Percentiles rank a stretch among this genome's conserved stretches.
phyloP scores from a whole-genome alignment of 1,140 invertebrate genomes.

The Scaptomyza montana region DNA sequence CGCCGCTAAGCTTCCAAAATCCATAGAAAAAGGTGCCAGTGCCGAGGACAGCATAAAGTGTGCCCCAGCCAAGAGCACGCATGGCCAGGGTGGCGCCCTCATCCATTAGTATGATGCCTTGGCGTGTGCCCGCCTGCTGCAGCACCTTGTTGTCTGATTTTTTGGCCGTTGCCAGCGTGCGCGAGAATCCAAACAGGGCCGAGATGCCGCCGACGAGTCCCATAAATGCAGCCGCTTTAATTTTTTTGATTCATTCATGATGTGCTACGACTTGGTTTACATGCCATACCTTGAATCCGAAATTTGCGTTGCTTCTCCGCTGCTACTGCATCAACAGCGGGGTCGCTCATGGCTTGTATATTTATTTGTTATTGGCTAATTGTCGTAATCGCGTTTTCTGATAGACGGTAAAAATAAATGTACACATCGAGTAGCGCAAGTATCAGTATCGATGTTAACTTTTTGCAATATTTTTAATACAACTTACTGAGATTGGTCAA shows the following conservation, averaged over 20 bases:
- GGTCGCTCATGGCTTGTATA: constrained; percentile 50
- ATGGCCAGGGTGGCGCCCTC: constrained; percentile 91
- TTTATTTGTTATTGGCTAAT: constrained; percentile 16
- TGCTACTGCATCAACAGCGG: constrained; percentile 51
- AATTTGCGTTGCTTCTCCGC: constrained; percentile 69
- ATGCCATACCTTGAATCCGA: constrained; percentile 63
- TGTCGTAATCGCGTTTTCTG: constrained; percentile 49
- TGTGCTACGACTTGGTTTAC: constrained; percentile 33
- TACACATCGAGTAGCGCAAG: too few species aligned
- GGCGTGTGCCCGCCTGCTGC: constrained; percentile 92
- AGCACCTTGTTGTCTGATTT: constrained; percentile 91
- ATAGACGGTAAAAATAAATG: neutral
- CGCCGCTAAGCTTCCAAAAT: constrained; percentile 95
- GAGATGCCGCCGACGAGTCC: constrained; percentile 91
- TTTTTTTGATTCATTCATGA: neutral
- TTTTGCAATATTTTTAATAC: neutral
- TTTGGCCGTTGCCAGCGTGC: constrained; percentile 90
- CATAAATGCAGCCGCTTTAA: constrained; percentile 90
- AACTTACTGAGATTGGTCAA: neutral
- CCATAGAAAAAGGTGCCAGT: constrained; percentile 92
- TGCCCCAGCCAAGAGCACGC: constrained; percentile 93
- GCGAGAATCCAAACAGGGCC: constrained; percentile 91
- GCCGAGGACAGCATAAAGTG: constrained; percentile 92
- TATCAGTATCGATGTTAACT: constrained; percentile 9
- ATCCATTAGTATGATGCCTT: constrained; percentile 88